Evolutionary conservation across 2,888 invertebrate species (phyloP), one percentile per base, ranked within the genome.

Genomic region (Asteroscopus sphinx): DNA sequence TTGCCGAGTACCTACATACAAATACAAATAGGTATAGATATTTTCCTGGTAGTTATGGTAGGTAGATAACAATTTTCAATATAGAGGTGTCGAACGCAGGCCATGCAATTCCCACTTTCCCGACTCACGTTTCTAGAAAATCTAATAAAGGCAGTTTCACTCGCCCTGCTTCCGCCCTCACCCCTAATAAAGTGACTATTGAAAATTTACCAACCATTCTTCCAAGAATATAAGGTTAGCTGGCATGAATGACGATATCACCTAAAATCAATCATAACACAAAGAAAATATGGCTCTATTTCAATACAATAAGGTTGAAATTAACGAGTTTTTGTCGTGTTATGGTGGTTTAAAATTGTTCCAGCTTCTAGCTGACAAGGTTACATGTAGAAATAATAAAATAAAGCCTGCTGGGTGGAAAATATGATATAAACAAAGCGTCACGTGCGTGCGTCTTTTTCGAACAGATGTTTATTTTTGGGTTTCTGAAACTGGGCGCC

Each of bases 201-300:
- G 94, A 94, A 94, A 94, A 94, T 94, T 94, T 94, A 93, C 92
- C 92, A 92, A 90, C 92, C 92, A 93, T 94, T 94, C 93, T 93
- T 89, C 86, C 84, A 83, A 85, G 89, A 89, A 90, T 93, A 94
- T 92, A 91, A 93, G 90, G 93, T 93, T 94, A 93, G 88, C 79
- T 76, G 73, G 83, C 81, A 83, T 84, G 85, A 87, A 87, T 86
- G 87, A 84, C 84, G 86, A 83, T 83, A 77, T 81, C 77, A 82
- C 84, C 78, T 80, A 81, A 83, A 83, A 76, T 67, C 53, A 47
- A 64, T 51, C 26, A 39, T 2, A 28, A 11, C 15, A 47, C 65
- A 62, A 45, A 6, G 25, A 8, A 84, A 79, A 76, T 54, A 61
- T 33, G 57, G 73, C 79, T 76, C 48, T 88, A 73, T 36, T 0